These are phyloP conservation scores for Melitaea athalia DNA, from an alignment of 2,888 invertebrate species.

Conservation along the genomic window DNA sequence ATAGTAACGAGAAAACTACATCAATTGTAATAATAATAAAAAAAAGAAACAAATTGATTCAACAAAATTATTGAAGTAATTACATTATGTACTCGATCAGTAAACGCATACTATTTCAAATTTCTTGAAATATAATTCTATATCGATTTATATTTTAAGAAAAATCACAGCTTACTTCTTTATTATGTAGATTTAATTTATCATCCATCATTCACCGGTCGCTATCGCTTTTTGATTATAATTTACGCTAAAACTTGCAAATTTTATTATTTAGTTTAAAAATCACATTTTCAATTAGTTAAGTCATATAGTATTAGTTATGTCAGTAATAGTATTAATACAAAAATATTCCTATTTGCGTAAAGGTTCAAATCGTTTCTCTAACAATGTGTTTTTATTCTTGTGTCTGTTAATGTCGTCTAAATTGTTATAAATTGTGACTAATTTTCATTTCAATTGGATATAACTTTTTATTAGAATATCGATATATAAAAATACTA, in stretches of 20 bases:
- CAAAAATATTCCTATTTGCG: background rate
- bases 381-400: background rate
- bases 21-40: too few relatives aligned
- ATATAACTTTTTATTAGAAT: background rate
- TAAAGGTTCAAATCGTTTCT: background rate
- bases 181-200: background rate
- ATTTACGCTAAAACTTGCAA: conserved; percentile 10
- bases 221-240: conserved; percentile 21
- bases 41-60: too few relatives aligned
- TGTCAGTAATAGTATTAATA: background rate
- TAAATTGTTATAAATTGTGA: conserved; percentile 10
- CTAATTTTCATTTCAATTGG: conserved; percentile 4
- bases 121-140: background rate
- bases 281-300: conserved; percentile 1
- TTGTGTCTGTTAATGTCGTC: conserved; percentile 10
- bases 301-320: background rate
- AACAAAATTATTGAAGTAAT: too few relatives aligned
- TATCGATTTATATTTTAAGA: background rate
- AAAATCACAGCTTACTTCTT: background rate
- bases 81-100: conserved; percentile 3
- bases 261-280: conserved; percentile 2
- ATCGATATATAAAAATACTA: background rate
- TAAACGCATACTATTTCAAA: background rate
- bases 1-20: too few relatives aligned
- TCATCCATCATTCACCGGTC: conserved; percentile 13